Base-by-base conservation (phyloP, 2,113 vertebrate genomes). In the Centropus bengalensis region DNA sequence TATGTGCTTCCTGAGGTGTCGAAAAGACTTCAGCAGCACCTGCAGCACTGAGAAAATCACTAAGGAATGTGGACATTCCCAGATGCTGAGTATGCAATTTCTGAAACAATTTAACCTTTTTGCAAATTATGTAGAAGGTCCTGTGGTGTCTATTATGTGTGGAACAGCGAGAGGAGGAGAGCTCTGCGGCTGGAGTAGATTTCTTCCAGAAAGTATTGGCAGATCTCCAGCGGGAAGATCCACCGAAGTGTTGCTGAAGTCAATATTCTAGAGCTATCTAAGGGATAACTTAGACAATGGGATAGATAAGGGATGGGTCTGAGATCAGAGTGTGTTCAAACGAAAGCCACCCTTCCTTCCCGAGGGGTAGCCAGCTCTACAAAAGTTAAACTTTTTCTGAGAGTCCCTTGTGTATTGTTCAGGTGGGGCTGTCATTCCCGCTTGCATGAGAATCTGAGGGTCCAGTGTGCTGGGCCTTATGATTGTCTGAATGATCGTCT, bases 1-100 rank as follows among this genome's bases (percentile, higher is more conserved):
- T 86, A 77, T 82, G 66, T 70, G 11, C 68, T 94, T 91, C 33
- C 60, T 62, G 73, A 81, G 68, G 52, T 79, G 32, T 88, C 83
- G 80, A 64, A 69, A 67, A 93, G 40, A 81, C 80, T 88, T 82
- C 9, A 93, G 47, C 49, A 77, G 71, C 62, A 81, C 33, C 58
- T 28, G 20, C 80, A 47, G 28, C 73, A 63, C 52, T 56, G 56
- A 91, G 52, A 88, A 86, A 55, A 83, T 86, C 2, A 5, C 80
- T 78, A 74, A 47, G 55, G 47, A 94, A 45, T 30, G 6, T 44
- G 26, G 60, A 12, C 1, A 1, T 67, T 81, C 36, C 49, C 44
- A 60, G 56, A 67, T 91, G 68, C 85, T 71, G 81, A 94, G 40
- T 49, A 17, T 51, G 56, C 54, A 47, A 5, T 84, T 96, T 82